Conservation (phyloP, 2,888 invertebrate genomes). For the Spisula solida region DNA sequence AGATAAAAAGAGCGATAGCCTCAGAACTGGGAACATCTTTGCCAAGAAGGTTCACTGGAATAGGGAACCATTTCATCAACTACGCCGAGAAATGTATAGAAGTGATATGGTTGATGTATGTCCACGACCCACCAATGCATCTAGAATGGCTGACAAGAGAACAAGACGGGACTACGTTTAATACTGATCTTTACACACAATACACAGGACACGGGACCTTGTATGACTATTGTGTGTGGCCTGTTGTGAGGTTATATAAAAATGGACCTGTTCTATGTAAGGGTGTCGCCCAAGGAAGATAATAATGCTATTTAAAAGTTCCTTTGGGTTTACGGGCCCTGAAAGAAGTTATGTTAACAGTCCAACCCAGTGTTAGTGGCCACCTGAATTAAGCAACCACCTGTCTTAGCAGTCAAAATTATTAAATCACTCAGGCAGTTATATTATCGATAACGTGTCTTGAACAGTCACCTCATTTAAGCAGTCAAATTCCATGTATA, state of each 20-base stretch:
- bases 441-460: too few species aligned
- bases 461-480: too few species aligned
- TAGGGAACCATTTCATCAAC: slow-evolving; percentile 64
- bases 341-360: too few species aligned
- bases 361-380: too few species aligned
- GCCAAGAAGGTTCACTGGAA: slow-evolving; percentile 65
- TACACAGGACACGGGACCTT: slow-evolving; percentile 61
- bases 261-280: slow-evolving; percentile 65
- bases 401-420: too few species aligned
- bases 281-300: slow-evolving; percentile 68
- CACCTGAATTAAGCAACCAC: too few species aligned
- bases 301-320: not conserved
- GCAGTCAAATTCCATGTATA: too few species aligned
- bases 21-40: slow-evolving; percentile 64
- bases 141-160: slow-evolving; percentile 69
- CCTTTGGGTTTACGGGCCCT: too few species aligned
- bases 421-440: too few species aligned
- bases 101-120: slow-evolving; percentile 71
- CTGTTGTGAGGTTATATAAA: slow-evolving; percentile 61
- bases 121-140: slow-evolving; percentile 70
- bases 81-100: slow-evolving; percentile 67
- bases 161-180: slow-evolving; percentile 62
- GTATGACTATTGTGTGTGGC: slow-evolving; percentile 72
- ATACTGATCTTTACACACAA: slow-evolving; percentile 57
- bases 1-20: slow-evolving; percentile 57